These are phyloP conservation scores for Lithobates pipiens DNA, from an alignment of 2,797 vertebrate genomes.

Conservation along the genomic window DNA sequence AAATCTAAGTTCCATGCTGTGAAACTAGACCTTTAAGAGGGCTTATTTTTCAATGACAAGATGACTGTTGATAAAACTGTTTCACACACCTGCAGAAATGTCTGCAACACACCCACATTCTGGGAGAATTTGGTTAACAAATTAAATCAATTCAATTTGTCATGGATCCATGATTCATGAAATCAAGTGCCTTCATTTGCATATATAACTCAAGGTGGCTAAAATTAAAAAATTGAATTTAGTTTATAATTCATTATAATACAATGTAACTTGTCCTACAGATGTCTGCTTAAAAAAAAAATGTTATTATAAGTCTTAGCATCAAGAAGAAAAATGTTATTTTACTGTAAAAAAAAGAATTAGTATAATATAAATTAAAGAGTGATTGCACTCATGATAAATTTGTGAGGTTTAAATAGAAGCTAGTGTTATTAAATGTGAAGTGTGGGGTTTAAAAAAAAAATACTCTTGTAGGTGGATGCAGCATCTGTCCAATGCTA, in stretches of 20 bases:
- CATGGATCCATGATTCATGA: slow-evolving; percentile 55
- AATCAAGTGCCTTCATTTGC: slow-evolving; percentile 49
- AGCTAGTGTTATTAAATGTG: too few species aligned
- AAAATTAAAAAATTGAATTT: slow-evolving; percentile 45
- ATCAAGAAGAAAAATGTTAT: not conserved
- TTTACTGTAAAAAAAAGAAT: not conserved
- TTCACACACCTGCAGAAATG: slow-evolving; percentile 20
- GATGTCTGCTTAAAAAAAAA: slow-evolving; percentile 9
- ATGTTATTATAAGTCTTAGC: not conserved
- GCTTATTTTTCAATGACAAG: not conserved
- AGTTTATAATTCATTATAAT: slow-evolving; percentile 19
- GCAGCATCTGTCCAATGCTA: too few species aligned
- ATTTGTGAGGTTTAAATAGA: not conserved
- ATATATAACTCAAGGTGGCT: slow-evolving; percentile 35
- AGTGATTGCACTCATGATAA: not conserved
- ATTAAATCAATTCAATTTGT: slow-evolving; percentile 55
- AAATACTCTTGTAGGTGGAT: too few species aligned
- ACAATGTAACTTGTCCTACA: slow-evolving; percentile 30
- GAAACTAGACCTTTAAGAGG: not conserved
- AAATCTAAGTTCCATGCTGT: not conserved
- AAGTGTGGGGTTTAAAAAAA: too few species aligned
- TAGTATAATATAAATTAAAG: not conserved
- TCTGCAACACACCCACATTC: slow-evolving; percentile 39
- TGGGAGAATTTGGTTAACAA: slow-evolving; percentile 50
- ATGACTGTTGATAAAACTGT: slow-evolving; percentile 21